These are phyloP conservation scores for Elaphurus davidianus DNA, from an alignment of 2,113 vertebrate species.

Conservation along the genomic window DNA sequence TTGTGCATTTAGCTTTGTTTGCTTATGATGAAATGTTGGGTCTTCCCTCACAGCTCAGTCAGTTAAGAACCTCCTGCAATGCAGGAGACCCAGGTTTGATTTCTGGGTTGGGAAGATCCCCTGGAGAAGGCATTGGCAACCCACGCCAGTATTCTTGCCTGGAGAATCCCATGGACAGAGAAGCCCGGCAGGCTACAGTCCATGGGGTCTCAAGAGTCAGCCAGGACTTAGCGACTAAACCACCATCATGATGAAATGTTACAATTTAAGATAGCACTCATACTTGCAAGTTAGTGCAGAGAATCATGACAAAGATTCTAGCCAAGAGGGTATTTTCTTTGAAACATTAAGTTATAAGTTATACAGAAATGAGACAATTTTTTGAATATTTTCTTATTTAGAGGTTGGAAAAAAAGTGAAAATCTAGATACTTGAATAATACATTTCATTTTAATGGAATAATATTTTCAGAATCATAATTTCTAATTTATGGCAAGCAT, in stretches of 20 bases:
- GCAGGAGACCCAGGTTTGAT: background rate
- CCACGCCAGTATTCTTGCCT: background rate
- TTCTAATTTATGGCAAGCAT: background rate
- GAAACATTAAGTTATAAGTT: background rate
- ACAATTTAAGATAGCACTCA: background rate
- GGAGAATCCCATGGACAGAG: background rate
- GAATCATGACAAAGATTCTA: background rate
- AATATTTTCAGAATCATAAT: background rate
- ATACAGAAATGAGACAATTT: background rate
- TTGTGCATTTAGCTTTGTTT: background rate
- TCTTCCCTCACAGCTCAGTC: background rate
- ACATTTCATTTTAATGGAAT: background rate
- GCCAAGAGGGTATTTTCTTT: background rate
- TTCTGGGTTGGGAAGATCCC: background rate
- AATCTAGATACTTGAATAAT: background rate
- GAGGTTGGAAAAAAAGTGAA: background rate
- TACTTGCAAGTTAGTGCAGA: background rate
- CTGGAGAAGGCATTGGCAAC: background rate
- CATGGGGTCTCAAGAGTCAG: background rate
- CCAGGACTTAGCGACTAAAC: background rate
- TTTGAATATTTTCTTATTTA: background rate
- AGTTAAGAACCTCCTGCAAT: background rate
- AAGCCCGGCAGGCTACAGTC: background rate
- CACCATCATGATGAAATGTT: background rate
- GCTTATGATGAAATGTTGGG: background rate